These are phyloP conservation scores for Dioctria linearis DNA, from an alignment of 2,888 invertebrate genomes.

Conservation along the genomic window DNA sequence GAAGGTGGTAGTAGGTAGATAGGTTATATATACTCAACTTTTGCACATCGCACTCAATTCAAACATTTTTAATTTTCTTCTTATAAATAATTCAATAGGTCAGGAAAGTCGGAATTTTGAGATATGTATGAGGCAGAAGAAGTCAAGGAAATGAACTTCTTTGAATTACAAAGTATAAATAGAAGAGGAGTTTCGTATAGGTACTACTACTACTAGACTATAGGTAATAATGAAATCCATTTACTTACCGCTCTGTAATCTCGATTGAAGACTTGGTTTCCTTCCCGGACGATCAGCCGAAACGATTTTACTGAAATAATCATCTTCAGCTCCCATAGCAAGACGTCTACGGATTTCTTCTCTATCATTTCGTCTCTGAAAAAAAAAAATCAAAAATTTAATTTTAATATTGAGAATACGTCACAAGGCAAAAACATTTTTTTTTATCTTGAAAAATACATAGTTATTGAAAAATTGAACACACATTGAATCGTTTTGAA, in stretches of 20 bases:
- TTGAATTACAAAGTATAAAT: slow-evolving; percentile 7
- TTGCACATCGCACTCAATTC: neutral
- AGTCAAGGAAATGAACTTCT: neutral
- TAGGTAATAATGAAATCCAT: neutral
- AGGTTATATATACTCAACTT: neutral
- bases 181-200: neutral
- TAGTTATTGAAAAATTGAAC: slow-evolving; percentile 33
- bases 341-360: slow-evolving; percentile 92
- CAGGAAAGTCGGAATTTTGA: slow-evolving; percentile 12
- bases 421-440: slow-evolving; percentile 42
- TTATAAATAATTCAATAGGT: slow-evolving; percentile 35
- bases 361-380: slow-evolving; percentile 90
- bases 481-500: slow-evolving; percentile 62
- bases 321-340: slow-evolving; percentile 89
- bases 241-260: slow-evolving; percentile 83
- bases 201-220: too few species aligned
- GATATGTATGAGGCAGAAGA: neutral
- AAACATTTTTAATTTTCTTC: slow-evolving; percentile 37
- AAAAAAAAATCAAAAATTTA: slow-evolving; percentile 61
- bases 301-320: slow-evolving; percentile 75
- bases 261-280: slow-evolving; percentile 89
- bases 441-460: slow-evolving; percentile 31
- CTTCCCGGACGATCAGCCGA: slow-evolving; percentile 79
- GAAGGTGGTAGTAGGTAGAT: too few species aligned
- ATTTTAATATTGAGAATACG: neutral